Conservation (phyloP, 2,797 vertebrate genomes). For the Pelobates cultripes region DNA sequence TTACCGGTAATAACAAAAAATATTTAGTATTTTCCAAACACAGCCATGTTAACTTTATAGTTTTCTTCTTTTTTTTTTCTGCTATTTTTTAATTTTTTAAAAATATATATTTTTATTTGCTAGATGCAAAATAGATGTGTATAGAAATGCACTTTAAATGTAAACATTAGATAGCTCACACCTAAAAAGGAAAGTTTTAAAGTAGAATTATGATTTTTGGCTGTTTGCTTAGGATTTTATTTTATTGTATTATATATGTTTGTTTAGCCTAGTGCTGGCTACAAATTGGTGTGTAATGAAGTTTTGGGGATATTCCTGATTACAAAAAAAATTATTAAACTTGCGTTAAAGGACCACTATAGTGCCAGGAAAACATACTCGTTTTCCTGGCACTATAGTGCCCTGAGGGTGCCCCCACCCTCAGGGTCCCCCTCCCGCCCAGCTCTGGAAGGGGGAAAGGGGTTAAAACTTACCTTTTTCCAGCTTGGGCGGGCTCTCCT, state of each 20-base stretch:
- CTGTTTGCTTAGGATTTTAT: slow-evolving; percentile 1
- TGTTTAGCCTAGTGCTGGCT: neutral
- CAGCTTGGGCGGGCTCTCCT: too few species aligned
- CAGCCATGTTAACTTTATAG: too few species aligned
- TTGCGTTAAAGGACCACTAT: too few species aligned
- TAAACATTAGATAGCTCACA: neutral
- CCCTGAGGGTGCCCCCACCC: too few species aligned
- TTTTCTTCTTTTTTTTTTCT: neutral
- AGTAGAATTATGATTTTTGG: neutral
- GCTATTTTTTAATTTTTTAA: too few species aligned
- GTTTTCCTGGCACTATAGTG: too few species aligned
- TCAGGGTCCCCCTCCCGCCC: too few species aligned
- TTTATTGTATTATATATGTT: neutral
- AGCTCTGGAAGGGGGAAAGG: too few species aligned
- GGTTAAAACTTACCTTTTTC: too few species aligned
- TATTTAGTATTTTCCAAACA: neutral
- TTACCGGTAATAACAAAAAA: too few species aligned
- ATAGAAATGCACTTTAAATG: neutral
- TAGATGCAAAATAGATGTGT: neutral
- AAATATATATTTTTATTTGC: neutral
- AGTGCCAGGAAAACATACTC: too few species aligned
- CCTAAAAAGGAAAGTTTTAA: neutral
- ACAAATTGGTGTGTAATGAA: neutral
- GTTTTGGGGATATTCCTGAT: slow-evolving; percentile 1
- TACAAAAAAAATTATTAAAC: neutral